Conservation (phyloP, 2,797 vertebrate species). For the Anolis apletophallus region DNA sequence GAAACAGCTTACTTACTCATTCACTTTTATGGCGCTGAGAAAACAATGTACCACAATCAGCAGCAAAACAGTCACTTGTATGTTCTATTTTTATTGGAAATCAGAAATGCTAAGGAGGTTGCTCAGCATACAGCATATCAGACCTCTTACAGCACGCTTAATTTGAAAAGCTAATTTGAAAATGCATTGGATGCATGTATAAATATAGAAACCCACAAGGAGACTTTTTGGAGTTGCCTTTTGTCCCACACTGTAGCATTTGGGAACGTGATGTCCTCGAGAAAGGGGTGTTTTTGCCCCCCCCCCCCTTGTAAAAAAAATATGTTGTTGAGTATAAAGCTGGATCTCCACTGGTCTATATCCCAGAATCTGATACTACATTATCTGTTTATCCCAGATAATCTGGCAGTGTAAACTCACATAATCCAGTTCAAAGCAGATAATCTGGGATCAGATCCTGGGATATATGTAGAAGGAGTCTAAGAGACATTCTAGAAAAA, state of each 20-base stretch:
- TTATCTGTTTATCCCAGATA: no score
- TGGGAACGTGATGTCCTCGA: not conserved
- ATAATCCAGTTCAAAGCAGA: no score
- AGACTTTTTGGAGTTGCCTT: not conserved
- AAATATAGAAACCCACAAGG: slow-evolving; percentile 56
- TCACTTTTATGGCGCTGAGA: not conserved
- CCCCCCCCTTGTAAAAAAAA: not conserved
- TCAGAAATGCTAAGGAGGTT: slow-evolving; percentile 16
- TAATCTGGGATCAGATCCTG: no score
- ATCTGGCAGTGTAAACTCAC: no score
- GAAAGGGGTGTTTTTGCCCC: not conserved
- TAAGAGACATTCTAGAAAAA: not conserved
- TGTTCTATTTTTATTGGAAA: slow-evolving; percentile 28
- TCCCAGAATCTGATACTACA: no score
- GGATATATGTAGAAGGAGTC: no score
- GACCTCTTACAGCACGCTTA: slow-evolving; percentile 68
- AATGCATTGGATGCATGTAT: slow-evolving; percentile 65
- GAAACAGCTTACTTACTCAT: slow-evolving; percentile 7
- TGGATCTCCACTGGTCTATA: no score
- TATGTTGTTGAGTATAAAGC: not conserved
- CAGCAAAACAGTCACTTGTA: not conserved
- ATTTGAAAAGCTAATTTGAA: slow-evolving; percentile 75
- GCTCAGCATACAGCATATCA: slow-evolving; percentile 56
- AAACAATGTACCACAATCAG: slow-evolving; percentile 6
- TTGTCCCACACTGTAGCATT: not conserved